Percentiles rank a stretch among this genome's conserved stretches.
Evolutionary conservation across 2,797 vertebrate species (phyloP).

Genomic region (Cyprinella venusta): DNA sequence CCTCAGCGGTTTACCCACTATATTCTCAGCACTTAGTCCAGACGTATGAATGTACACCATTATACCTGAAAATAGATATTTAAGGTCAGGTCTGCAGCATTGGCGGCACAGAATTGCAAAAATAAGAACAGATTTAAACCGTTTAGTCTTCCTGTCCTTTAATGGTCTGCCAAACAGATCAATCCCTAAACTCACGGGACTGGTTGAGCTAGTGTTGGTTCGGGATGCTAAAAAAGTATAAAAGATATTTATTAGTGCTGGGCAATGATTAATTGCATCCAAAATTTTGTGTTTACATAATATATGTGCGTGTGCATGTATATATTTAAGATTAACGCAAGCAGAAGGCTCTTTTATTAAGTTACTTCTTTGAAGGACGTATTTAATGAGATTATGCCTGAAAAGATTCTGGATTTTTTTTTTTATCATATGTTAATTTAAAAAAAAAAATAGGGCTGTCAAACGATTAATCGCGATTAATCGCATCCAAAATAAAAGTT

Average conservation of each 20-base stretch:
- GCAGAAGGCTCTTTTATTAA: too few species aligned
- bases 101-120: neutral
- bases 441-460: too few species aligned
- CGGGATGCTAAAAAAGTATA: neutral
- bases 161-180: neutral
- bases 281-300: too few species aligned
- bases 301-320: too few species aligned
- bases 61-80: slow-evolving; percentile 20
- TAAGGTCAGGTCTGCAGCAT: neutral
- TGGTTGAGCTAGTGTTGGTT: neutral
- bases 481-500: too few species aligned
- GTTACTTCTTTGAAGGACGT: too few species aligned
- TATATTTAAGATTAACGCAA: too few species aligned
- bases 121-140: neutral
- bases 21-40: neutral
- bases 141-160: neutral
- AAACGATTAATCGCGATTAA: too few species aligned
- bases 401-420: too few species aligned
- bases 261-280: too few species aligned
- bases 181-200: neutral
- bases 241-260: neutral
- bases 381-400: too few species aligned
- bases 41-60: neutral
- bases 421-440: too few species aligned
- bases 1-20: slow-evolving; percentile 32